Percentiles rank a stretch among this genome's conserved stretches.
Conservation (phyloP, 2,888 invertebrate genomes). For the Flabesymbios commensalis region DNA sequence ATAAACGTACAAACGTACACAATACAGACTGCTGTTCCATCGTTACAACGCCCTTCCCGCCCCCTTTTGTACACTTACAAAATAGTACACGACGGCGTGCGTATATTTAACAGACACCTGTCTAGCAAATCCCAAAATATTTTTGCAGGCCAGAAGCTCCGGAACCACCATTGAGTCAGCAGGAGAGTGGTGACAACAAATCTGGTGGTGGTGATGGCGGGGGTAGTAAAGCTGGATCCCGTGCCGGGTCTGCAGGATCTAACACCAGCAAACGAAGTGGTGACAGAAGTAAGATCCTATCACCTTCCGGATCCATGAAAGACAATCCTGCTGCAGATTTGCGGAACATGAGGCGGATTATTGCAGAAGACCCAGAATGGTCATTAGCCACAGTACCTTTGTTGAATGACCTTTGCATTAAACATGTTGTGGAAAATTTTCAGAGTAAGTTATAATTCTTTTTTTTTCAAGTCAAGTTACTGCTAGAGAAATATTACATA, state of each 20-base stretch:
- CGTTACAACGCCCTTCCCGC: too few species aligned
- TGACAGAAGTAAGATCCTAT: conserved; percentile 3
- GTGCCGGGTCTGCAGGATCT: background rate
- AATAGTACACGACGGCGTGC: too few species aligned
- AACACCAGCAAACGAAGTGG: background rate
- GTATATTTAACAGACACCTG: too few species aligned
- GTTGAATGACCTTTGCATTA: conserved; percentile 53
- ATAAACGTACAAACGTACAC: too few species aligned
- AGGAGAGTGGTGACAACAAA: too few species aligned
- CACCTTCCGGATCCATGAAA: conserved; percentile 7
- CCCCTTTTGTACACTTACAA: too few species aligned
- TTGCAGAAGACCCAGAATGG: conserved; percentile 62
- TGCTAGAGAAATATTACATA: background rate
- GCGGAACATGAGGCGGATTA: conserved; percentile 51
- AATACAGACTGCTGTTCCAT: too few species aligned
- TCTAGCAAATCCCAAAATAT: too few species aligned
- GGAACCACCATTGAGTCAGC: background rate
- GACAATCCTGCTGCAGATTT: conserved; percentile 34
- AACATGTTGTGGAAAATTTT: conserved; percentile 58
- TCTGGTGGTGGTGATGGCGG: background rate
- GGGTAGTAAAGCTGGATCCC: background rate
- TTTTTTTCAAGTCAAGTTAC: background rate
- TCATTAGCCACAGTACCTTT: conserved; percentile 60
- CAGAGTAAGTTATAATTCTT: conserved; percentile 57
- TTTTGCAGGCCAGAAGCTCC: too few species aligned